A percentile compares a stretch with the other conserved stretches of the same genome.
phyloP scores from a whole-genome alignment of 2,888 invertebrate species.

The Thera obeliscata region DNA sequence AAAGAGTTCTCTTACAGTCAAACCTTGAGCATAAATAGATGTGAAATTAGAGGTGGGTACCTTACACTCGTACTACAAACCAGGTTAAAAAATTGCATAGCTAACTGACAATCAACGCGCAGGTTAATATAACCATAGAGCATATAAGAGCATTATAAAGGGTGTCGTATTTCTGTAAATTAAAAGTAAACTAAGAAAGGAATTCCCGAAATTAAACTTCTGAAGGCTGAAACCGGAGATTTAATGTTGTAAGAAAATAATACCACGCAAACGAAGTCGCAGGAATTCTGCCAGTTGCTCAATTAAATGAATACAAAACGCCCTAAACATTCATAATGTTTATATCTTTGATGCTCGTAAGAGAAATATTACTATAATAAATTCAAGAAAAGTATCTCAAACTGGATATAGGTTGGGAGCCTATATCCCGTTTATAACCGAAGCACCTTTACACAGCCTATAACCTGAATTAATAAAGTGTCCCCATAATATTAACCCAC shows the following conservation, averaged over 20 bases:
- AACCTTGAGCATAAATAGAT: too few relatives aligned
- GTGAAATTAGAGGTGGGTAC: too few relatives aligned
- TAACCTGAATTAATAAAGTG: conserved; percentile 45
- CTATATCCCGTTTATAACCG: conserved; percentile 38
- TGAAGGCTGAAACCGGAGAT: too few relatives aligned
- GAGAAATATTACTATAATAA: conserved; percentile 16
- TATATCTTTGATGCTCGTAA: neutral
- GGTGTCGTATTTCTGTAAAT: too few relatives aligned
- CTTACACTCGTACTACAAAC: too few relatives aligned
- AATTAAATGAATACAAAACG: neutral
- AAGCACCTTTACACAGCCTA: conserved; percentile 39
- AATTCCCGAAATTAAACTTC: too few relatives aligned
- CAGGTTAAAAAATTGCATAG: too few relatives aligned
- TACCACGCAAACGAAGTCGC: neutral
- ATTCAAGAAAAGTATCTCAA: conserved; percentile 28
- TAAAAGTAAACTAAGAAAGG: too few relatives aligned
- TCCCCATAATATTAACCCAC: conserved; percentile 36
- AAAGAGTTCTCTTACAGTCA: too few relatives aligned
- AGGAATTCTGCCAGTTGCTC: neutral
- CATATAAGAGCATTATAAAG: too few relatives aligned
- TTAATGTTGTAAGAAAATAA: neutral
- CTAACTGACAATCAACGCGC: too few relatives aligned
- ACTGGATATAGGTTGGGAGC: conserved; percentile 26
- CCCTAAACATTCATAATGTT: neutral
- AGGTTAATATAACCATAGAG: too few relatives aligned